These are phyloP conservation scores for Sitta europaea DNA, from an alignment of 2,113 vertebrate genomes.

Conservation along the genomic window DNA sequence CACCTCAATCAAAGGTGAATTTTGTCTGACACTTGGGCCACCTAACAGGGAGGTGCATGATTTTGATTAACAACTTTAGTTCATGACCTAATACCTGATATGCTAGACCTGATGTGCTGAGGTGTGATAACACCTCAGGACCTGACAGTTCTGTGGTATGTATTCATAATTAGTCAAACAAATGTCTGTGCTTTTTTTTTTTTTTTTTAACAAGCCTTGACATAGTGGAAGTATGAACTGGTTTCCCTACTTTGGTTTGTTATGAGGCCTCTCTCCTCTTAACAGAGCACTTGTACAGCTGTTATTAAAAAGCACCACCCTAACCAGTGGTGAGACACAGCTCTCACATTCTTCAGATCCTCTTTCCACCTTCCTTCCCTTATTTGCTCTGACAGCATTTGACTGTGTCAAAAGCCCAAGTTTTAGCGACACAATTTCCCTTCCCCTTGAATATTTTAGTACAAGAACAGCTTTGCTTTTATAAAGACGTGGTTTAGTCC, in stretches of 20 bases:
- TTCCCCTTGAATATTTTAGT: neutral
- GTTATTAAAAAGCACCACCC: neutral
- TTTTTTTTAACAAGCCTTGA: neutral
- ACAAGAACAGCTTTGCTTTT: neutral
- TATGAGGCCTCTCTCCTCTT: neutral
- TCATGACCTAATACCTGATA: neutral
- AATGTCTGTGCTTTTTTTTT: rapidly evolving
- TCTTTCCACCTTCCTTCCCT: neutral
- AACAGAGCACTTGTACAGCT: neutral
- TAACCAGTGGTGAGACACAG: neutral
- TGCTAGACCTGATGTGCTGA: neutral
- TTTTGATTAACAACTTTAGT: neutral
- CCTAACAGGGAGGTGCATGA: neutral
- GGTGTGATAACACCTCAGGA: neutral
- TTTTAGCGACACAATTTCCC: neutral
- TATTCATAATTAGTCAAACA: neutral
- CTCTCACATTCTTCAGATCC: neutral
- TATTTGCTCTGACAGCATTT: neutral
- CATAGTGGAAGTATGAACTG: rapidly evolving
- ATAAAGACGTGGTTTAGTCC: neutral
- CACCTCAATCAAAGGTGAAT: neutral
- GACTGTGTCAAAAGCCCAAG: neutral
- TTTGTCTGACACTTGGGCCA: neutral
- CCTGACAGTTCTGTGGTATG: neutral
- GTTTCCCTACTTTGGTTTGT: neutral